Base-by-base conservation (phyloP, 2,888 invertebrate genomes). In the Watsonalla binaria region DNA sequence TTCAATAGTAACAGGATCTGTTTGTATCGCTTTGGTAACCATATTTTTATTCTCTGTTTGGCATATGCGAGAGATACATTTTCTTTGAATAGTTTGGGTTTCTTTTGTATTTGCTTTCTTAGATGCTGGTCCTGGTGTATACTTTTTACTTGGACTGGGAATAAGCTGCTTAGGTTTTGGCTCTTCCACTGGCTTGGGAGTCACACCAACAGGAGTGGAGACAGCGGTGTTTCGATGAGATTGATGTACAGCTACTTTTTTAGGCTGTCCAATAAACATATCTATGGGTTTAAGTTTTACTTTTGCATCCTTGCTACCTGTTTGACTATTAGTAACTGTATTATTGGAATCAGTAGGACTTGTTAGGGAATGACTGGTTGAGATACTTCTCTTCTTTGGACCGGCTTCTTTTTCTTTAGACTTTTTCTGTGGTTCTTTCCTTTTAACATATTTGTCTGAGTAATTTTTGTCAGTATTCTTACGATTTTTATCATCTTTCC, bases 381-480 rank as follows among this genome's bases (percentile, higher is more conserved):
- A 74, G 51, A 53, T 62, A 54, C 78, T 78, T 63, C 70, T 74
- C 53, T 60, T 66, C 51, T 73, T 82, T 60, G 76, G 83, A 60
- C 76, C 78, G 46, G 60, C 52, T 57, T 65, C 69, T 53, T 61
- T 60, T 47, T 67, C 67, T 58, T 67, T 75, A 42, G 67, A 52
- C 57, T 76, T 78, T 55, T 73, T 81, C 14, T 66, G 59, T 50
- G 69, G 52, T 65, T 83, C 81, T 86, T 87, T 90, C 60, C 86
- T 77, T 62, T 83, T 90, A 2, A 84, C 85, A 78, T 85, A 84
- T 65, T 88, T 90, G 46, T 88, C 85, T 57, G 83, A 82, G 63
- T 80, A 82, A 49, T 58, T 65, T 70, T 83, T 87, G 49, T 81
- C 74, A 58, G 61, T 57, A 45, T 62, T 74, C 65, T 76, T 80